phyloP scores from a whole-genome alignment of 2,888 invertebrate species.

The Sepiola atlantica region DNA sequence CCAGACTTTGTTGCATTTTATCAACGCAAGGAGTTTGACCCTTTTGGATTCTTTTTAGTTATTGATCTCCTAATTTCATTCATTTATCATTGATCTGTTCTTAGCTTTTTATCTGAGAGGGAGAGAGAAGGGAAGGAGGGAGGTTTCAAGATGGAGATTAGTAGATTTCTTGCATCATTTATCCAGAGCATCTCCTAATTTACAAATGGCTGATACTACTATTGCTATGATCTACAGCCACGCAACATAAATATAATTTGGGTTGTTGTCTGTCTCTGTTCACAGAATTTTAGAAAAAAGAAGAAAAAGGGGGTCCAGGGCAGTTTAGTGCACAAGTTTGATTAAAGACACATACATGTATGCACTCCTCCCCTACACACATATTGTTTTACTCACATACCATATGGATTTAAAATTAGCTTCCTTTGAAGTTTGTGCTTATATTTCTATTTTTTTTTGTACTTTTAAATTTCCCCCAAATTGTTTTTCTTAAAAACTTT shows the following conservation, averaged over 20 bases:
- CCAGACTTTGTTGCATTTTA: not conserved
- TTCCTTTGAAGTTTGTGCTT: not conserved
- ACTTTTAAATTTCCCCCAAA: not conserved
- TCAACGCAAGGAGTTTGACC: not conserved
- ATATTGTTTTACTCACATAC: not conserved
- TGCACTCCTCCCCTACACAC: not conserved
- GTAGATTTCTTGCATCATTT: constrained; percentile 9
- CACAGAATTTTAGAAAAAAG: not conserved
- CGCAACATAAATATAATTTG: not conserved
- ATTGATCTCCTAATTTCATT: not conserved
- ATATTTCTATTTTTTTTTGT: not conserved
- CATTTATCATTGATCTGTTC: not conserved
- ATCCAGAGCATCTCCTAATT: not conserved
- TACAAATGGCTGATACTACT: constrained; percentile 32
- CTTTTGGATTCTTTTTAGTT: not conserved
- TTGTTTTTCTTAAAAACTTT: not conserved
- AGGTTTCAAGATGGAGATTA: not conserved
- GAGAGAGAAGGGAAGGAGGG: not conserved
- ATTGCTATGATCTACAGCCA: not conserved
- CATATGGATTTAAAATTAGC: not conserved
- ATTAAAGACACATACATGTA: not conserved
- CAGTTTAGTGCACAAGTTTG: constrained; percentile 32
- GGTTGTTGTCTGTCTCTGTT: not conserved
- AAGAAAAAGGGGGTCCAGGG: not conserved
- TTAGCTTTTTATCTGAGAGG: not conserved